Evolutionary conservation across 1,140 invertebrate species (phyloP).

Genomic region (Yoshiicerus persimilis): DNA sequence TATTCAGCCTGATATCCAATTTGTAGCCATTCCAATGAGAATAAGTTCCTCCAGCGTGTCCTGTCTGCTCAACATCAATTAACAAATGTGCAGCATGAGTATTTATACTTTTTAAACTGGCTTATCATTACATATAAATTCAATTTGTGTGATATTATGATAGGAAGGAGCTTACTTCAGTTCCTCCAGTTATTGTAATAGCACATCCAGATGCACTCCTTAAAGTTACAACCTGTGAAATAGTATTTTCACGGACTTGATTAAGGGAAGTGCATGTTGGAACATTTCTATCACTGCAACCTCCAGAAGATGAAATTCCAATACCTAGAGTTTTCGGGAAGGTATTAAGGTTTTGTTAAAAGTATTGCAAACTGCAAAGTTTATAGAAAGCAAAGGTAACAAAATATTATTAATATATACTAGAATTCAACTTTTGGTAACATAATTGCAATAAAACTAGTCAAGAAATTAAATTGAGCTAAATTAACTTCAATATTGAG

Average conservation of each 20-base stretch:
- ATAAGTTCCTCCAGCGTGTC: conserved; percentile 38
- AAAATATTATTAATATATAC: too few species aligned
- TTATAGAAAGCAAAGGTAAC: too few species aligned
- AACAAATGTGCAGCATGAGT: too few species aligned
- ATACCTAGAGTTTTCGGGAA: conserved; percentile 17
- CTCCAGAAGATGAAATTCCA: conserved; percentile 30
- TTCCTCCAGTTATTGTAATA: conserved; percentile 43
- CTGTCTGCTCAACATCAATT: neutral
- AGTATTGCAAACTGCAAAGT: too few species aligned
- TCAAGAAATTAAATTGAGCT: too few species aligned
- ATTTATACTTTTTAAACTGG: too few species aligned
- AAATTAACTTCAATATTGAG: too few species aligned
- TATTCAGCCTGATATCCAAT: conserved; percentile 34
- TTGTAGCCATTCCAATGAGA: conserved; percentile 47
- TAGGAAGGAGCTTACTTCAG: conserved; percentile 11
- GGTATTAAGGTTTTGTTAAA: neutral
- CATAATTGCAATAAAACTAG: too few species aligned
- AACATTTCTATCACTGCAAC: conserved; percentile 36
- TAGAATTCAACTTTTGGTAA: too few species aligned
- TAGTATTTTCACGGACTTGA: conserved; percentile 32
- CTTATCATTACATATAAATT: too few species aligned
- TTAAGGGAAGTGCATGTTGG: conserved; percentile 40
- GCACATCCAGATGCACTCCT: conserved; percentile 35
- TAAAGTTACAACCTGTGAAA: conserved; percentile 25
- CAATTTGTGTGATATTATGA: too few species aligned